Percentiles rank a stretch among this genome's conserved stretches.
These are phyloP conservation scores for Lucinisca nassula DNA, from an alignment of 2,888 invertebrate genomes.

Conservation along the genomic window DNA sequence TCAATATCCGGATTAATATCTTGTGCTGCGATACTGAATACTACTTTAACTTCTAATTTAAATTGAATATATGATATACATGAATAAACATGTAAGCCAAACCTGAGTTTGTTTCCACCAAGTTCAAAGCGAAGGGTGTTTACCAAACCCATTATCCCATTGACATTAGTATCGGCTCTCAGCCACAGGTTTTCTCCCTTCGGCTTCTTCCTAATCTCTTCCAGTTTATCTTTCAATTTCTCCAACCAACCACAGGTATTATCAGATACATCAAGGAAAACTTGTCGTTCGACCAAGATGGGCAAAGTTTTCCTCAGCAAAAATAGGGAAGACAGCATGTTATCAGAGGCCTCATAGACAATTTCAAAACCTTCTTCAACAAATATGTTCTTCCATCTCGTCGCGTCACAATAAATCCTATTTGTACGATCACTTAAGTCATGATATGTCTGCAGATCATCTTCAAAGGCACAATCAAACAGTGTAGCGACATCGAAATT, in stretches of 20 bases:
- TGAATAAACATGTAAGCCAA: too few relatives aligned
- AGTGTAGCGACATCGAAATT: constrained; percentile 82
- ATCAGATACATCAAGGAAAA: constrained; percentile 69
- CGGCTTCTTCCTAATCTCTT: constrained; percentile 90
- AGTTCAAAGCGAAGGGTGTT: constrained; percentile 96
- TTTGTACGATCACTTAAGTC: constrained; percentile 49
- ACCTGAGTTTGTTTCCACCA: constrained; percentile 93
- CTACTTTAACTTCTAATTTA: too few relatives aligned
- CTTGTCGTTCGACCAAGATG: constrained; percentile 23
- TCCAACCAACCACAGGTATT: constrained; percentile 93
- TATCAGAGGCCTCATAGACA: constrained; percentile 91
- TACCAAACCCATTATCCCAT: constrained; percentile 95
- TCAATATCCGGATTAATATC: too few relatives aligned
- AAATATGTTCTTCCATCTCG: constrained; percentile 78
- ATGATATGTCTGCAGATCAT: constrained; percentile 55
- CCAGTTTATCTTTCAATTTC: constrained; percentile 92
- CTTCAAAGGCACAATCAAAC: constrained; percentile 69
- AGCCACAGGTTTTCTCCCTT: constrained; percentile 89
- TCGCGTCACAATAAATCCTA: constrained; percentile 75
- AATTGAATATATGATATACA: too few relatives aligned
- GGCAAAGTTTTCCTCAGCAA: constrained; percentile 90
- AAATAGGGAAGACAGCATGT: constrained; percentile 89
- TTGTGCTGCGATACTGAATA: too few relatives aligned
- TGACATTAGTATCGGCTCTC: constrained; percentile 91
- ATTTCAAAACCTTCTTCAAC: constrained; percentile 89